phyloP scores from a whole-genome alignment of 2,797 vertebrate genomes.

The Paratrypauchen microcephalus region DNA sequence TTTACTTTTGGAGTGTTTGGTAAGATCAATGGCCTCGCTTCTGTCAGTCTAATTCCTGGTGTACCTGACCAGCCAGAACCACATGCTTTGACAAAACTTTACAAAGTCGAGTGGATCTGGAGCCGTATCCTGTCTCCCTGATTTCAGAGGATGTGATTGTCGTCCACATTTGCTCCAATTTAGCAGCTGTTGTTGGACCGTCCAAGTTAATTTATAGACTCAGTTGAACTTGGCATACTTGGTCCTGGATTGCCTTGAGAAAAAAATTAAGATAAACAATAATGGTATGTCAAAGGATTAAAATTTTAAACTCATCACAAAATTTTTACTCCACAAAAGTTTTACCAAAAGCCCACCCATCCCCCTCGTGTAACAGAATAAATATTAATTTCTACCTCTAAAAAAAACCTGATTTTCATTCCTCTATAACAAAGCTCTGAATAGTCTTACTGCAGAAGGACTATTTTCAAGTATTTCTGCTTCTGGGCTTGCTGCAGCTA shows the following conservation, averaged over 20 bases:
- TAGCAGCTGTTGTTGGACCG: too few relatives aligned
- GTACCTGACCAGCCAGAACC: too few relatives aligned
- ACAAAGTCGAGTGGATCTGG: too few relatives aligned
- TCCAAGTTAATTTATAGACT: slow-evolving; percentile 4
- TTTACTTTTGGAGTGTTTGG: slow-evolving; percentile 7
- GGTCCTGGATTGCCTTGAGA: slow-evolving; percentile 32
- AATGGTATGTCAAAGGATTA: slow-evolving; percentile 20
- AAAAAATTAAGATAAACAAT: slow-evolving; percentile 26
- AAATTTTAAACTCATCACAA: background rate
- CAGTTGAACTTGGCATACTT: slow-evolving; percentile 28
- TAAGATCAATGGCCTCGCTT: too few relatives aligned
- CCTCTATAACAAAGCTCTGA: slow-evolving; percentile 32
- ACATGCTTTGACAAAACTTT: too few relatives aligned
- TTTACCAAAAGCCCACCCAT: slow-evolving; percentile 3
- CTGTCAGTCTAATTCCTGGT: too few relatives aligned
- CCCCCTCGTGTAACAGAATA: slow-evolving; percentile 9
- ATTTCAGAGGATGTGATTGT: too few relatives aligned
- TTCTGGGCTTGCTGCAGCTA: slow-evolving; percentile 50
- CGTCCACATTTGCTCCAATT: too few relatives aligned
- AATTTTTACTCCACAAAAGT: background rate
- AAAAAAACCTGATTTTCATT: slow-evolving; percentile 15
- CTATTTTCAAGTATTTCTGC: slow-evolving; percentile 47
- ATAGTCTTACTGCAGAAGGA: slow-evolving; percentile 40
- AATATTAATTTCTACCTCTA: background rate
- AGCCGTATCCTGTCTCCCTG: too few relatives aligned